Conservation (phyloP, 2,888 invertebrate genomes). For the Cryptus armator region DNA sequence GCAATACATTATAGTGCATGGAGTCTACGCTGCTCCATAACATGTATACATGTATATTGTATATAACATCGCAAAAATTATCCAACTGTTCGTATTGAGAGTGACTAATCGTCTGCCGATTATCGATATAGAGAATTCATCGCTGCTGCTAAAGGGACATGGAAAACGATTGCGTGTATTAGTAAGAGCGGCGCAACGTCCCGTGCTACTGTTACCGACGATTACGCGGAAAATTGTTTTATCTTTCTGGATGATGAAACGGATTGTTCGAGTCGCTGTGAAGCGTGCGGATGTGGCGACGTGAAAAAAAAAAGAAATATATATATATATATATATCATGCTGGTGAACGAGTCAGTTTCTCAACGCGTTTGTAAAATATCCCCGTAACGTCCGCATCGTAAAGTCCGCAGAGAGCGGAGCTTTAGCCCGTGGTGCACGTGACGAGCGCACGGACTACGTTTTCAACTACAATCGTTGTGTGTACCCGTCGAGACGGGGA, state of each 20-base stretch:
- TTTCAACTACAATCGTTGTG: conserved; percentile 12
- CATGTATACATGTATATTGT: no score
- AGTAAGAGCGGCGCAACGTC: conserved; percentile 11
- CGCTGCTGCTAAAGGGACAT: conserved; percentile 18
- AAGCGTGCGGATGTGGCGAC: background rate
- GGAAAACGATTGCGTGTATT: background rate
- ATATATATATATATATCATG: background rate
- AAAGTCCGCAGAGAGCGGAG: conserved; percentile 26
- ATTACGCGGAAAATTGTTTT: conserved; percentile 10
- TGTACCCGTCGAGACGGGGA: background rate
- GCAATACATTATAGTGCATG: background rate
- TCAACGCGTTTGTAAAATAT: background rate
- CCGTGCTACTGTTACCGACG: background rate
- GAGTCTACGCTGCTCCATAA: background rate
- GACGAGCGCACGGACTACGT: conserved; percentile 8
- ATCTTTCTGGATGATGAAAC: conserved; percentile 9
- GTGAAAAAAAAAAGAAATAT: background rate
- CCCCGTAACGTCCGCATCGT: conserved; percentile 13
- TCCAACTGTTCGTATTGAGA: background rate
- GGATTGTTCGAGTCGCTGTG: background rate
- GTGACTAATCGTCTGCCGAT: conserved; percentile 49
- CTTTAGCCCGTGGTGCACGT: conserved; percentile 3
- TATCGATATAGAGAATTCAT: conserved; percentile 53
- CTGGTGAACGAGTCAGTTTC: background rate
- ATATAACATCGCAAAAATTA: conserved; percentile 8